A percentile compares a stretch with the other conserved stretches of the same genome.
phyloP scores from a whole-genome alignment of 1,140 invertebrate genomes.

The Drosophila truncata region DNA sequence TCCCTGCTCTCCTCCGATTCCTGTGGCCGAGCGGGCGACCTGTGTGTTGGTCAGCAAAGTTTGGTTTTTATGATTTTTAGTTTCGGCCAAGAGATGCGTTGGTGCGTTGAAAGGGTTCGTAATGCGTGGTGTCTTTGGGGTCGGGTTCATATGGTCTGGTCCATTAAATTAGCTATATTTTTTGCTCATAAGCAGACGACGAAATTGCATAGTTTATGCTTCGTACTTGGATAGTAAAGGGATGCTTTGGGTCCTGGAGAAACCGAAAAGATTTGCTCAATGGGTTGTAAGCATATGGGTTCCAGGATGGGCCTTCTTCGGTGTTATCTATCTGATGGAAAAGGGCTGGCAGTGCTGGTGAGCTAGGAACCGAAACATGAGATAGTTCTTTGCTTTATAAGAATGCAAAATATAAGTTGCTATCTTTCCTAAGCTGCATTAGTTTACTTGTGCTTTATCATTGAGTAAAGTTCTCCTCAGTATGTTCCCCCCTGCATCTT shows the following conservation, averaged over 20 bases:
- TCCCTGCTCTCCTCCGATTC: constrained; percentile 19
- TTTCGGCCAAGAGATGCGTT: constrained; percentile 42
- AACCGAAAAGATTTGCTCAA: constrained; percentile 29
- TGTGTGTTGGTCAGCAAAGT: constrained; percentile 48
- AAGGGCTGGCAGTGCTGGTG: not conserved
- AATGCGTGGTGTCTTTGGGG: constrained; percentile 23
- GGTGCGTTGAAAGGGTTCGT: constrained; percentile 45
- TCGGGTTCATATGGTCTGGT: constrained; percentile 40
- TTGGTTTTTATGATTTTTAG: constrained; percentile 52
- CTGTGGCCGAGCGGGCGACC: constrained; percentile 1
- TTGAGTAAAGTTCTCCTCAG: not conserved
- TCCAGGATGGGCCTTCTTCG: not conserved
- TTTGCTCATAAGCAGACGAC: constrained; percentile 49
- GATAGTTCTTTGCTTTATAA: not conserved
- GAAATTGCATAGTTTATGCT: constrained; percentile 47
- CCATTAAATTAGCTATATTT: constrained; percentile 52
- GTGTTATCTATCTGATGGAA: not conserved
- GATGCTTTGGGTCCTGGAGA: not conserved
- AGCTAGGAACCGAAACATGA: not conserved
- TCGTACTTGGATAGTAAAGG: not conserved
- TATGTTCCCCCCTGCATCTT: not conserved
- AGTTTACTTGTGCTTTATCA: not conserved
- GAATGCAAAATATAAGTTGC: not conserved
- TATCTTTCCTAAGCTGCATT: not conserved
- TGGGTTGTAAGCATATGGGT: constrained; percentile 33